Base-by-base conservation (phyloP, 2,113 vertebrate genomes). In the Cisticola juncidis region DNA sequence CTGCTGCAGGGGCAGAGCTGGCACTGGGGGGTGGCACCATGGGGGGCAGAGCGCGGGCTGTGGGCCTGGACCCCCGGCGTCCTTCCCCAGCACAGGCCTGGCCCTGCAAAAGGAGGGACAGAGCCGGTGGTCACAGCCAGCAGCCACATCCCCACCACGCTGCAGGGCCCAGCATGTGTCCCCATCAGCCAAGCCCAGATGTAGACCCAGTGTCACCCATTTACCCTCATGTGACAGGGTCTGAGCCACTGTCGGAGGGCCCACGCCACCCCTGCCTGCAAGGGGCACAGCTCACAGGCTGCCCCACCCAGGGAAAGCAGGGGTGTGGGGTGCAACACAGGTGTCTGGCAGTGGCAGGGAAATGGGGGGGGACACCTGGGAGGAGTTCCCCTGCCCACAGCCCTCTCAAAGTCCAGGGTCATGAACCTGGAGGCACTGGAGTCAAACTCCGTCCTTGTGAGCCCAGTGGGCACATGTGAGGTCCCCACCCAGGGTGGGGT, bases 311-410 rank as follows among this genome's bases (percentile, higher is more conserved):
- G 35, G 44, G n/a, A 61, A 36, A 33, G 13, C 3, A 0, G 12
- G 31, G 38, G 4, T 0, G 0, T 6, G 11, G 14, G 26, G 20
- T 8, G 24, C 38, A 22, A 42, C 14, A 11, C 23, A 1, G 36
- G 40, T 20, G 25, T 22, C 66, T 5, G 9, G 56, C 0, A 6
- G 38, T 0, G 0, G 2, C 0, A 0, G 5, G 12, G 35, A 15
- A 33, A 29, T 10, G 12, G 6, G 4, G 42, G 23, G 51, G 31
- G 9, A 25, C 11, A 5, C n/a, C 21, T 1, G 1, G 79, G 38
- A 53, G n/a, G 22, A 56, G 11, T 35, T 68, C 0, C 8, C 51
- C 33, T 86, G 77, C 64, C 35, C 16, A 0, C 54, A 54, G 69
- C 47, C 51, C 73, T 81, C 81, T 73, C 94, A 90, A 93, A 96